Conservation (phyloP, 2,113 vertebrate genomes). For the Equus przewalskii region DNA sequence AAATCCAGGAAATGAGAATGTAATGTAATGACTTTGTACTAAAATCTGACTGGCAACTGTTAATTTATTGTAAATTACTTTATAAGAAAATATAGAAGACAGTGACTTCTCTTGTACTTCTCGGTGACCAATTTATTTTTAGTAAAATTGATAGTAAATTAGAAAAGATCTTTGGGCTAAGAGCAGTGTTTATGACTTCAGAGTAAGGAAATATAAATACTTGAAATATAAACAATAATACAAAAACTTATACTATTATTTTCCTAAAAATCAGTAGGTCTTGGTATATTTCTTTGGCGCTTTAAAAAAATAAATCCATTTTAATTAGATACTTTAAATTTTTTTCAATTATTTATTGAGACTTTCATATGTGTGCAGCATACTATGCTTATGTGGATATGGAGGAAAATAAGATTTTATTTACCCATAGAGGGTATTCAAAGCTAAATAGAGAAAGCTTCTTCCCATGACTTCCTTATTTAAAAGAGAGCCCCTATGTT, state of each 20-base stretch:
- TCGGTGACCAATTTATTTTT: conserved; percentile 8
- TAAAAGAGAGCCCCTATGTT: conserved; percentile 45
- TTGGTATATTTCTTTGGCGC: conserved; percentile 5
- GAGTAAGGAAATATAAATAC: conserved; percentile 20
- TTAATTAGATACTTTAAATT: conserved; percentile 37
- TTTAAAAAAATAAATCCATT: conserved; percentile 18
- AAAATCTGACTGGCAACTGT: conserved; percentile 1
- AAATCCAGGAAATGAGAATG: conserved; percentile 23
- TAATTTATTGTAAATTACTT: conserved; percentile 35
- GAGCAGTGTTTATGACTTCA: conserved; percentile 56
- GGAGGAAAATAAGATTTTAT: conserved; percentile 59
- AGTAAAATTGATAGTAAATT: conserved; percentile 41
- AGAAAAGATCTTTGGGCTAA: conserved; percentile 3
- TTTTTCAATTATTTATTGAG: conserved; percentile 39
- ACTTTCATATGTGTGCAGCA: not conserved
- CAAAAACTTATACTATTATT: not conserved
- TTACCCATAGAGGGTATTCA: not conserved
- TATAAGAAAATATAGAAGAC: not conserved
- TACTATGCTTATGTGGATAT: not conserved
- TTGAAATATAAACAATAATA: conserved; percentile 50
- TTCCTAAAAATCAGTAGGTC: conserved; percentile 18
- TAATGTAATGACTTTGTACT: not conserved
- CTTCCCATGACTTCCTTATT: conserved; percentile 8
- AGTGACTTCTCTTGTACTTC: conserved; percentile 26
- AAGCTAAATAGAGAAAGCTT: conserved; percentile 25